These are phyloP conservation scores for Apoda limacodes DNA, from an alignment of 2,888 invertebrate species.

Conservation along the genomic window DNA sequence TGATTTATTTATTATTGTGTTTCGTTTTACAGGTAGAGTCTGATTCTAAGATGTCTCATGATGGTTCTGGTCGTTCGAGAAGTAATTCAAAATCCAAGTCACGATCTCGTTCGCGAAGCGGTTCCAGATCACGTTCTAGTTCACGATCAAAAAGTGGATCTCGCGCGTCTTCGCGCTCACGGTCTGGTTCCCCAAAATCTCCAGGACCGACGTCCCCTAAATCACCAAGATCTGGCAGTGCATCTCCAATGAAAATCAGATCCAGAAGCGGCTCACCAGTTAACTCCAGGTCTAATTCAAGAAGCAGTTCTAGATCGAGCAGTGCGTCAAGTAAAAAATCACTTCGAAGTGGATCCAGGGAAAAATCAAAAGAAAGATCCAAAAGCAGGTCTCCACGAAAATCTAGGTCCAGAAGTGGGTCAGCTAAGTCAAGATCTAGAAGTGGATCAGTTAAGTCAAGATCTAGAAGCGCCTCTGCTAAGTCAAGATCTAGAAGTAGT, in stretches of 20 bases:
- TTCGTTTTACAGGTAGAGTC: conserved; percentile 39
- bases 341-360: conserved; percentile 20
- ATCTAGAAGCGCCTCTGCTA: no score
- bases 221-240: conserved; percentile 22
- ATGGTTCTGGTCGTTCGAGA: conserved; percentile 35
- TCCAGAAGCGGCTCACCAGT: conserved; percentile 24
- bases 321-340: no score
- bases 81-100: no score
- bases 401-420: conserved; percentile 26
- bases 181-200: conserved; percentile 24
- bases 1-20: no score
- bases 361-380: conserved; percentile 22
- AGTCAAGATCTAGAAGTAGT: conserved; percentile 27
- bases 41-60: conserved; percentile 43
- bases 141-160: conserved; percentile 34
- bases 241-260: conserved; percentile 19
- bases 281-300: conserved; percentile 26
- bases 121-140: conserved; percentile 23
- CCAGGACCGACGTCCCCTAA: conserved; percentile 7
- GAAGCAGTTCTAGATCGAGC: conserved; percentile 31
- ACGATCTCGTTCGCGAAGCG: conserved; percentile 20
- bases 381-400: conserved; percentile 23
- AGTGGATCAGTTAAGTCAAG: no score
- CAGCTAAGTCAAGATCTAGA: conserved; percentile 25
- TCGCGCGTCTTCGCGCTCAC: conserved; percentile 30